Conservation (phyloP, 2,113 vertebrate genomes). For the Protobothrops mucrosquamatus region DNA sequence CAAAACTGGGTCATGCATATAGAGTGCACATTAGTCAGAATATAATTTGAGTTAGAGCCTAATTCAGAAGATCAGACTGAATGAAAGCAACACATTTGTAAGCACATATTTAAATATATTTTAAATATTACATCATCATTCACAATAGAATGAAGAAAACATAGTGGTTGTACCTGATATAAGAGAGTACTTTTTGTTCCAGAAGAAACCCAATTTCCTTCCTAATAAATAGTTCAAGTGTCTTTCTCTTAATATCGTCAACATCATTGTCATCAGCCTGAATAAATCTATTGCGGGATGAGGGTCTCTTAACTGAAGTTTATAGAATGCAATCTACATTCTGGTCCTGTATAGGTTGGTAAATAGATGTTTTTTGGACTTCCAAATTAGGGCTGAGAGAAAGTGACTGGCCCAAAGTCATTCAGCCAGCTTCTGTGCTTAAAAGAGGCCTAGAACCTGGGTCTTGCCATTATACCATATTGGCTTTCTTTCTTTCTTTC, state of each 20-base stretch:
- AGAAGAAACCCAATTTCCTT: not conserved
- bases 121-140: not conserved
- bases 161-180: not conserved
- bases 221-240: not conserved
- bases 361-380: not conserved
- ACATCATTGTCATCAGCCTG: not conserved
- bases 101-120: not conserved
- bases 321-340: not conserved
- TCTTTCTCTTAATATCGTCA: not conserved
- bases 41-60: not conserved
- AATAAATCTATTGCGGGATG: not conserved
- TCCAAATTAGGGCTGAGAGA: not conserved
- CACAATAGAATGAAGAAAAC: not conserved
- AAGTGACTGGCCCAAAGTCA: not conserved
- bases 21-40: not conserved
- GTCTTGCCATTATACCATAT: not conserved
- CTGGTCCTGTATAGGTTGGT: not conserved
- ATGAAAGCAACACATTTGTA: not conserved
- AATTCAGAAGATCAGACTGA: not conserved
- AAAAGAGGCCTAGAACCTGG: not conserved
- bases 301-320: not conserved
- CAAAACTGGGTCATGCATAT: no score
- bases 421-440: not conserved
- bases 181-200: not conserved
- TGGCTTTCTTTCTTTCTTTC: not conserved